Base-by-base conservation (phyloP, 2,888 invertebrate species). In the Shargacucullia verbasci region DNA sequence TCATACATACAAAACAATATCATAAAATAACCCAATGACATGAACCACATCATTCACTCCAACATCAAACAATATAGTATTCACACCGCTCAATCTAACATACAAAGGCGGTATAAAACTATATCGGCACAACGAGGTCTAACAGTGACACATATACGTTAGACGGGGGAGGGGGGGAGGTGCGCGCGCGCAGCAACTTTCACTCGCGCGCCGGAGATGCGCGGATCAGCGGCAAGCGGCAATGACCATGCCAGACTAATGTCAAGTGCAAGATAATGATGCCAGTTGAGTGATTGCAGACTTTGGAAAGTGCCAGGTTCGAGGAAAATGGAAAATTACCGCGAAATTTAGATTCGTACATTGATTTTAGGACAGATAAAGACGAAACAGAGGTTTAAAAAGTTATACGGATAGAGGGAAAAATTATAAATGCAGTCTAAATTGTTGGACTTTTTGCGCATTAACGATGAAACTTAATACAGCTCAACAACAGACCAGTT, bases 221-320 rank as follows among this genome's bases (percentile, higher is more conserved):
- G 78, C 66, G 55, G 60, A 68, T 66, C 72, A 43, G 66, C 70
- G 59, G 82, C 88, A 87, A 71, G 62, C 78, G 71, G 83, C 90
- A 89, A 86, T 90, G 90, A 88, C 90, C 89, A 88, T 84, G 85
- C 84, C 74, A 66, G 70, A 70, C 76, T 66, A 83, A 85, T 86
- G 90, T 90, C 90, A 90, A 90, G 89, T 88, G 87, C 86, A 83
- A 68, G 62, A 62, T 61, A 46, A 62, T 48, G 73, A 59, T 59
- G 55, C 59, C 55, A 58, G 67, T 61, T 54, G 52, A 54, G 35
- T 66, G 48, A 43, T 40, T 44, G 56, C 43, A 50, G 67, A 41
- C 68, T 46, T 61, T 74, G 61, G 73, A 66, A 73, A 73, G 73
- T 66, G 34, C 25, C 58, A 6, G 33, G 12, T 12, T 13, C 13